Base-by-base conservation (phyloP, 2,113 vertebrate species). In the Mesitornis unicolor region DNA sequence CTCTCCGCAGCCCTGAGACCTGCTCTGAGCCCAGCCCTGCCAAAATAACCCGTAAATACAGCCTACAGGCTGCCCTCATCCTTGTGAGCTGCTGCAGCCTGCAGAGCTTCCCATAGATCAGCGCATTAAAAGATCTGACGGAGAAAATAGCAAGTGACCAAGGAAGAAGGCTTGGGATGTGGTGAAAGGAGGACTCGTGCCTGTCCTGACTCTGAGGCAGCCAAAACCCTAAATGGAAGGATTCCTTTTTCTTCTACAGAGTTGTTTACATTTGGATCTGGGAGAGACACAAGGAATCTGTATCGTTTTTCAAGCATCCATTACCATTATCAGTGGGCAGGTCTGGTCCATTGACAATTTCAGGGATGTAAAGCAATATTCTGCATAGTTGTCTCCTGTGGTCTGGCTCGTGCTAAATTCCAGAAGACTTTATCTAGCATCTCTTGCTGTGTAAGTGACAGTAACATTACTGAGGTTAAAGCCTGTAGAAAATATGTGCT, bases 41-140 rank as follows among this genome's bases (percentile, higher is more conserved):
- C 5, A 3, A 45, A 2, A 17, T 5, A 29, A 28, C 28, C 45
- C 43, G 6, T 0, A 22, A 10, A 6, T 0, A 8, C 50, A 19
- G 73, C 61, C 84, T 21, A 31, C 54, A 1, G 31, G 47, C 67
- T 18, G 59, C 45, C 25, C 18, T 13, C 33, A 0, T 2, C 31
- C 84, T 86, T 6, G 40, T 0, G 38, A 36, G 9, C 21, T 9
- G 42, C 81, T 35, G 51, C 61, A 47, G n/a, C 45, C 48, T 33
- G 71, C 69, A 16, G 4, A 50, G 65, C 63, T 53, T 53, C 54
- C 51, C 43, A 0, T 0, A 1, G 2, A 15, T 2, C n/a, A 5
- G 22, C 0, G 0, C n/a, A 1, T 3, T 28, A 2, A 36, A 51
- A 70, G 7, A 26, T 19, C 47, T n/a, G 9, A 1, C 35, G 7